Base-by-base conservation (phyloP, 1,140 invertebrate genomes). In the Drosophila teissieri region DNA sequence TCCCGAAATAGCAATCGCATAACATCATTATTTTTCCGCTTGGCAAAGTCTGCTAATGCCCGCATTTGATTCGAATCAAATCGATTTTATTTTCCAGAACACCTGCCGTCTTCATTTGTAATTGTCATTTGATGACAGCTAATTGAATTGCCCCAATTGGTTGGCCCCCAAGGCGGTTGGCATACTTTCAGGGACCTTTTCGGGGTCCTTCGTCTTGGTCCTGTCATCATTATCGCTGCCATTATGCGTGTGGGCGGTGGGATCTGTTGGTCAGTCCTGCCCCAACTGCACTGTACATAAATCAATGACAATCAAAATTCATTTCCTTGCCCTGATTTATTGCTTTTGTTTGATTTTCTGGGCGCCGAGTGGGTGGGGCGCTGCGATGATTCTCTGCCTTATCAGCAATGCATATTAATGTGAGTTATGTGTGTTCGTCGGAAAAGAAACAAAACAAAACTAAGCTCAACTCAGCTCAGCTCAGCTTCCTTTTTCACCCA, bases 231-330 rank as follows among this genome's bases (percentile, higher is more conserved):
- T 79, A 86, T 88, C 83, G 68, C 60, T 58, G 22, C 53, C 55
- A 76, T 79, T 73, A 86, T 73, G 63, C 70, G 80, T 75, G 80
- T 52, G 57, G 48, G 14, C 4, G 67, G 42, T 52, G 48, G 70
- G 44, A 31, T 31, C 8, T 8, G 7, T 31, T 56, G 60, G 49
- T 45, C 69, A 44, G 60, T 14, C 44, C 60, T 42, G 31, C n/a
- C 61, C 36, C 49, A 68, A 86, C 56, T 83, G 83, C 75, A 88
- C 56, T 74, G 60, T 67, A 80, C 84, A 88, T 88, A 86, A 88
- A 88, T 88, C 84, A 88, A 88, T 88, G 84, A 88, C 84, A 89
- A 88, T 88, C 84, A 88, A 88, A 88, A 88, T 89, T 88, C 84
- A 83, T 88, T 88, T 89, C 84, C 78, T 77, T 73, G 68, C 80